Conservation (phyloP, 1,140 invertebrate genomes). For the Nebria ingens region DNA sequence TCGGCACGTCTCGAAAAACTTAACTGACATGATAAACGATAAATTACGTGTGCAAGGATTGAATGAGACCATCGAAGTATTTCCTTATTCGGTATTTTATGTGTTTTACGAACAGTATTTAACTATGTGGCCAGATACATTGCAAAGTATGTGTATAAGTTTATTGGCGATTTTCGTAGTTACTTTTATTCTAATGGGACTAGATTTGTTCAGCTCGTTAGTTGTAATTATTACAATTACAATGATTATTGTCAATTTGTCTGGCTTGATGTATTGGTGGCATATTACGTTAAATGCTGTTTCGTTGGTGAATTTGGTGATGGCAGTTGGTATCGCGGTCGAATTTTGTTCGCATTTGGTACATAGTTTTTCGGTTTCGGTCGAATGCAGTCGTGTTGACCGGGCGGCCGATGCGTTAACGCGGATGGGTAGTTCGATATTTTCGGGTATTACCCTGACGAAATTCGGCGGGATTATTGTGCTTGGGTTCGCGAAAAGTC, state of each 20-base stretch:
- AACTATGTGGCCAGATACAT: constrained; percentile 87
- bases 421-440: constrained; percentile 91
- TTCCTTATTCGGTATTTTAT: constrained; percentile 96
- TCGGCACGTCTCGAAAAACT: constrained; percentile 65
- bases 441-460: constrained; percentile 94
- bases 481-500: constrained; percentile 89
- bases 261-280: constrained; percentile 97
- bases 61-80: constrained; percentile 60
- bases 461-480: constrained; percentile 95
- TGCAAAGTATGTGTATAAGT: constrained; percentile 80
- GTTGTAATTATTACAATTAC: constrained; percentile 85
- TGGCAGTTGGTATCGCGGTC: constrained; percentile 96
- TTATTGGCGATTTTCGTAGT: constrained; percentile 87
- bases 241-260: constrained; percentile 88
- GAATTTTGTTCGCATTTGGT: constrained; percentile 98
- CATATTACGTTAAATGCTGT: constrained; percentile 92
- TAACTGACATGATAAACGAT: constrained; percentile 64
- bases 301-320: constrained; percentile 95
- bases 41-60: constrained; percentile 38
- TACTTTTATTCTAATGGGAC: constrained; percentile 86
- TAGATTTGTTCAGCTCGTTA: constrained; percentile 81
- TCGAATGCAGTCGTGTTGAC: constrained; percentile 55
- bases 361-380: constrained; percentile 78
- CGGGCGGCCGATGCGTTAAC: constrained; percentile 75
- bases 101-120: constrained; percentile 99